Base-by-base conservation (phyloP, 2,797 vertebrate species). In the Apogon talboti region DNA sequence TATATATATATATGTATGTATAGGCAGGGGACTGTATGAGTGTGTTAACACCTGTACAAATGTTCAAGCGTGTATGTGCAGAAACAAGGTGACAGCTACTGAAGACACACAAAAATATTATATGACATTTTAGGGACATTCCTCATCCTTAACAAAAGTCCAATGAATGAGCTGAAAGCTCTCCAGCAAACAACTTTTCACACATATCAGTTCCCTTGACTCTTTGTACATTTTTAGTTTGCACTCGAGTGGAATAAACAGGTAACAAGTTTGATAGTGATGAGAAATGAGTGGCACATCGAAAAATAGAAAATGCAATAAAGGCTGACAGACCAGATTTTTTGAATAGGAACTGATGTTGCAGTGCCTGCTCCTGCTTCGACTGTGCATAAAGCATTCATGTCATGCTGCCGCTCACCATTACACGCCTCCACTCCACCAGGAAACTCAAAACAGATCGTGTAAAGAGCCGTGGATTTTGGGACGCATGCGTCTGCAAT, bases 71-170 rank as follows among this genome's bases (percentile, higher is more conserved):
- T 30, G 7, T 4, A 18, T 9, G 35, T 0, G 12, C 4, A 41
- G 11, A 13, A n/a, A 35, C 33, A 41, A 13, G 42, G 11, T 12
- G n/a, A 56, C 28, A 30, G 15, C 33, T 21, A 21, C 13, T 49
- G 21, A 7, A 13, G 14, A 45, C 13, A 44, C 18, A 16, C 33
- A 40, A 7, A 66, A 24, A 50, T 41, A 8, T 21, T 19, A 18
- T 7, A 59, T 37, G 48, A 51, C 13, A 43, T 72, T 63, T 59
- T 15, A 73, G 13, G 10, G 21, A 18, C 19, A 16, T 37, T 52
- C 11, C 0, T 42, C 21, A 9, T 24, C 11, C n/a, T 37, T 11
- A 8, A 60, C 18, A 48, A 44, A 59, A 38, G 12, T 41, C 16
- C 7, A 18, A 3, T 55, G 11, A 58, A 15, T 41, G 13, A 61